Evolutionary conservation across 1,140 invertebrate genomes (phyloP).

Genomic region (Temnothorax nylanderi): DNA sequence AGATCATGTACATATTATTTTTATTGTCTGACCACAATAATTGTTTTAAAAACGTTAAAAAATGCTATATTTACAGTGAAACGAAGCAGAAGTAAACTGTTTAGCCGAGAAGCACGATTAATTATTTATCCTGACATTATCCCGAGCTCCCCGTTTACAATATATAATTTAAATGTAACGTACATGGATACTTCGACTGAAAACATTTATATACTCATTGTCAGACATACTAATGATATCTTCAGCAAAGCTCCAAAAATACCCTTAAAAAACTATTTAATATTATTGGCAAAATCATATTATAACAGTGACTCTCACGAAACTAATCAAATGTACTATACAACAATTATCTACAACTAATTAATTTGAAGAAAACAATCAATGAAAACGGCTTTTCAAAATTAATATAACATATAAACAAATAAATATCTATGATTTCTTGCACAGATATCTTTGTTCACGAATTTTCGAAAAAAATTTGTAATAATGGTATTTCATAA

Average conservation of each 20-base stretch:
- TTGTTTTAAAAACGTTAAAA: not conserved
- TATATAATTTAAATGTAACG: not conserved
- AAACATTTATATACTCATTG: conserved; percentile 16
- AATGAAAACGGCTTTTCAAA: not conserved
- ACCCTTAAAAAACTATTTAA: not conserved
- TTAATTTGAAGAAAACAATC: not conserved
- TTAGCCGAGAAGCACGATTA: no score
- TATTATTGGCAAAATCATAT: not conserved
- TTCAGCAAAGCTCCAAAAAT: not conserved
- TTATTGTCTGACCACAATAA: not conserved
- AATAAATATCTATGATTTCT: not conserved
- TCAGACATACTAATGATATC: not conserved
- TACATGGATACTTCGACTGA: not conserved
- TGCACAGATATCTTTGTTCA: not conserved
- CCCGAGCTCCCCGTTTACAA: no score
- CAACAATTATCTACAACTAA: not conserved
- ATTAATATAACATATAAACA: not conserved
- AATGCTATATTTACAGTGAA: not conserved
- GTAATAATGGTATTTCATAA: not conserved
- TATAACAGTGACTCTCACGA: not conserved
- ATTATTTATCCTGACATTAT: no score
- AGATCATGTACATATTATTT: not conserved
- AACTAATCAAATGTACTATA: not conserved
- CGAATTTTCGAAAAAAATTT: not conserved
- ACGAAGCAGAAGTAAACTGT: no score